Evolutionary conservation across 2,888 invertebrate species (phyloP).

Genomic region (Lysandra bellargus): DNA sequence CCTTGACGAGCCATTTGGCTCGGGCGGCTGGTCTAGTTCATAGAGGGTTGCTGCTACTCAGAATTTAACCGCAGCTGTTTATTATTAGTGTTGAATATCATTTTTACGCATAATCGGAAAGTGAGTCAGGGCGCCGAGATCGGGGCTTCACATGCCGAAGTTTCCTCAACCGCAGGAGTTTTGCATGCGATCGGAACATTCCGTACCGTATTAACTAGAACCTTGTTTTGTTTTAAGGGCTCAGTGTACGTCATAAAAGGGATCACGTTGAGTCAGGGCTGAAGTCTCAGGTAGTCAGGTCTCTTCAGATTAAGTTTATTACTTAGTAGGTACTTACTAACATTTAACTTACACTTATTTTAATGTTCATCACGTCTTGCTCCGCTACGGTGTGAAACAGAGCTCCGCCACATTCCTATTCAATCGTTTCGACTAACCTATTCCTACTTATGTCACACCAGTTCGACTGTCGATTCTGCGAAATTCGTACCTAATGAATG

Average conservation of each 20-base stretch:
- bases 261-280: background rate
- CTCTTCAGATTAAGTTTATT: no score
- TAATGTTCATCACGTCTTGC: background rate
- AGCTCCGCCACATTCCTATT: background rate
- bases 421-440: slow-evolving; percentile 13
- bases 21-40: slow-evolving; percentile 40
- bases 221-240: background rate
- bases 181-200: background rate
- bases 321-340: background rate
- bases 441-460: slow-evolving; percentile 1
- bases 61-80: slow-evolving; percentile 36
- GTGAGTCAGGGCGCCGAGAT: slow-evolving; percentile 39
- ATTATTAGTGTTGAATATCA: slow-evolving; percentile 33
- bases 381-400: background rate
- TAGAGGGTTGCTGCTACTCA: slow-evolving; percentile 37
- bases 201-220: background rate
- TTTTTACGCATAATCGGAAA: slow-evolving; percentile 36
- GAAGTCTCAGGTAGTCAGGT: background rate
- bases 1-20: slow-evolving; percentile 44
- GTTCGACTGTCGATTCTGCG: background rate
- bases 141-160: slow-evolving; percentile 36
- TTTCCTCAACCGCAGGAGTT: slow-evolving; percentile 12
- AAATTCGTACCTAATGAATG: slow-evolving; percentile 9
- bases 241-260: background rate
- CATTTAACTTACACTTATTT: background rate